Percentiles rank a stretch among this genome's conserved stretches.
Evolutionary conservation across 2,113 vertebrate genomes (phyloP).

Genomic region (Dicaeum eximium): DNA sequence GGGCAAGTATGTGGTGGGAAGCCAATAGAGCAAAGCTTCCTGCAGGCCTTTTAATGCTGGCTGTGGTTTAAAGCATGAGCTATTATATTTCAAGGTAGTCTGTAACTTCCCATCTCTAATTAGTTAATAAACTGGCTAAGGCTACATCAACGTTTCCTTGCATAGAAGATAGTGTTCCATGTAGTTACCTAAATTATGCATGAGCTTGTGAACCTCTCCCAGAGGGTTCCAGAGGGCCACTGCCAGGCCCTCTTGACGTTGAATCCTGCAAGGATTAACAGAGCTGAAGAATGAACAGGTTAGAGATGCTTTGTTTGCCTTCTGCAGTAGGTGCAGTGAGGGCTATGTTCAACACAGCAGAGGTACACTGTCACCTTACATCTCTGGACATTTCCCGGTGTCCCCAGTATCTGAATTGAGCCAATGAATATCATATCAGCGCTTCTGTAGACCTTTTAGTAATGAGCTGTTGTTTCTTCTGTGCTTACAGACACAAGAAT

Average conservation of each 20-base stretch:
- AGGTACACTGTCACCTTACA: accelerated
- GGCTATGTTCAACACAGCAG: background rate
- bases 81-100: background rate
- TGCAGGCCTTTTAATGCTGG: background rate
- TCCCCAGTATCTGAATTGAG: background rate
- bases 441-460: background rate
- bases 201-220: background rate
- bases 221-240: background rate
- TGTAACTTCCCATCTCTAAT: background rate
- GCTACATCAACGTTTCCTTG: background rate
- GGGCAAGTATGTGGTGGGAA: background rate
- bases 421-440: background rate
- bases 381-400: background rate
- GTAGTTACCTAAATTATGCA: background rate
- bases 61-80: background rate
- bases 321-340: background rate
- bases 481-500: background rate
- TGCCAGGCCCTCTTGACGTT: background rate
- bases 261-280: background rate
- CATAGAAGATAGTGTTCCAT: background rate
- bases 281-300: background rate
- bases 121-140: background rate
- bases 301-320: background rate
- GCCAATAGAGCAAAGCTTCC: background rate
- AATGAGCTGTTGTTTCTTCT: background rate